phyloP scores from a whole-genome alignment of 2,888 invertebrate species.

The Formica aserva region DNA sequence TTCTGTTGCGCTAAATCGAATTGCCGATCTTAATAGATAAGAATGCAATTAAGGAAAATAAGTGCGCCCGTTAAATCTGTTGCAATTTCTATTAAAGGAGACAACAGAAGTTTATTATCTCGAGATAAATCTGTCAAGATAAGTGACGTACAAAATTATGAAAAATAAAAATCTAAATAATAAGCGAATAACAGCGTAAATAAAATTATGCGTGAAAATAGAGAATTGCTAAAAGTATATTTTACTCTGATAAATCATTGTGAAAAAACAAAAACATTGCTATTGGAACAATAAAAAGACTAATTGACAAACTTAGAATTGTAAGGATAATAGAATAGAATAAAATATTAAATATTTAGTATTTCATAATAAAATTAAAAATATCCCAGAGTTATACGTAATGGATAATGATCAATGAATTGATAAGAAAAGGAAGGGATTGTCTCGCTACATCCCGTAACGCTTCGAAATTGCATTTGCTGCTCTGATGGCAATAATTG shows the following conservation, averaged over 20 bases:
- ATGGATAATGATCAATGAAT: not conserved
- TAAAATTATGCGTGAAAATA: not conserved
- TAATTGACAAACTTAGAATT: not conserved
- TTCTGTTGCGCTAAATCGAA: slow-evolving; percentile 7
- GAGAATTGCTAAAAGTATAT: not conserved
- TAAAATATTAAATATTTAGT: not conserved
- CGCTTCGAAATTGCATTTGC: slow-evolving; percentile 67
- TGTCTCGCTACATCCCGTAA: slow-evolving; percentile 47
- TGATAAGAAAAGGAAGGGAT: slow-evolving; percentile 11
- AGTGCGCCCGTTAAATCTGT: not conserved
- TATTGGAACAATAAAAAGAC: not conserved
- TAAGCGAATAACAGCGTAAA: not conserved
- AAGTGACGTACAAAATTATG: not conserved
- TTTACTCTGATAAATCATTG: not conserved
- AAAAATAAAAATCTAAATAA: not conserved
- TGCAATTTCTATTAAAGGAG: not conserved
- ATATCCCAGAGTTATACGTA: not conserved
- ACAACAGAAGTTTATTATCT: slow-evolving; percentile 5
- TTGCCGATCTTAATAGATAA: slow-evolving; percentile 25
- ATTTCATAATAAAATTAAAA: not conserved
- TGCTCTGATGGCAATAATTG: slow-evolving; percentile 67
- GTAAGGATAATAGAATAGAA: not conserved
- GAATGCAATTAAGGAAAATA: slow-evolving; percentile 26
- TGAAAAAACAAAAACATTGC: not conserved
- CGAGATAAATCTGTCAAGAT: not conserved